phyloP scores from a whole-genome alignment of 2,113 vertebrate species.

The Phyllostomus discolor region DNA sequence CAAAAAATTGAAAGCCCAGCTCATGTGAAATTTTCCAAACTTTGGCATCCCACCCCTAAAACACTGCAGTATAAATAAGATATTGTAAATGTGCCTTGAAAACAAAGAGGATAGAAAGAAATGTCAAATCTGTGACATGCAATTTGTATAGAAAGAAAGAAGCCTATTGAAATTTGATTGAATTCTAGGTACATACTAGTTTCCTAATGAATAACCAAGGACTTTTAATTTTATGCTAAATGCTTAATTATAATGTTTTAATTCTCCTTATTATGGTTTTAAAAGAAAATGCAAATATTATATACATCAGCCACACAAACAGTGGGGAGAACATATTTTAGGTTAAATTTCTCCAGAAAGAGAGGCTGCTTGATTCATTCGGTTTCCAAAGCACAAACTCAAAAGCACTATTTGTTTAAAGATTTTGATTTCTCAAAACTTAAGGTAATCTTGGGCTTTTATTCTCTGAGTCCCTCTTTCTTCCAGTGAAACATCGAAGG shows the following conservation, averaged over 20 bases:
- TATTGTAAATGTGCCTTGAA: slow-evolving; percentile 33
- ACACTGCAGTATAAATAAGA: slow-evolving; percentile 41
- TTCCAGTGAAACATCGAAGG: slow-evolving; percentile 23
- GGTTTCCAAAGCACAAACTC: background rate
- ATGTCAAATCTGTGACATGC: slow-evolving; percentile 33
- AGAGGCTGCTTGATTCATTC: background rate
- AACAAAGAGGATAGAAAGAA: slow-evolving; percentile 25
- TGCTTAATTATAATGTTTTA: slow-evolving; percentile 60
- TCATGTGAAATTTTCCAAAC: slow-evolving; percentile 8
- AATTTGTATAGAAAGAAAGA: slow-evolving; percentile 49
- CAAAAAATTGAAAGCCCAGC: background rate
- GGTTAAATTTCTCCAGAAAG: slow-evolving; percentile 44
- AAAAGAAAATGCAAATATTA: slow-evolving; percentile 54
- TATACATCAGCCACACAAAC: background rate
- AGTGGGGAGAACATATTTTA: background rate
- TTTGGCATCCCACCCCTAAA: slow-evolving; percentile 8
- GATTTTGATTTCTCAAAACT: slow-evolving; percentile 46
- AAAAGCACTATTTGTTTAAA: background rate
- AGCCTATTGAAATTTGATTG: slow-evolving; percentile 48
- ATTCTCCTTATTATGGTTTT: slow-evolving; percentile 46
- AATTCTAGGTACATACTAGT: slow-evolving; percentile 33
- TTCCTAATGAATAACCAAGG: slow-evolving; percentile 51
- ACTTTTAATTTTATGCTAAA: slow-evolving; percentile 66
- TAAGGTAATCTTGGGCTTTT: slow-evolving; percentile 12
- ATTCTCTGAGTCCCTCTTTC: background rate